Conservation (phyloP, 2,797 vertebrate genomes). For the Otus scops region DNA sequence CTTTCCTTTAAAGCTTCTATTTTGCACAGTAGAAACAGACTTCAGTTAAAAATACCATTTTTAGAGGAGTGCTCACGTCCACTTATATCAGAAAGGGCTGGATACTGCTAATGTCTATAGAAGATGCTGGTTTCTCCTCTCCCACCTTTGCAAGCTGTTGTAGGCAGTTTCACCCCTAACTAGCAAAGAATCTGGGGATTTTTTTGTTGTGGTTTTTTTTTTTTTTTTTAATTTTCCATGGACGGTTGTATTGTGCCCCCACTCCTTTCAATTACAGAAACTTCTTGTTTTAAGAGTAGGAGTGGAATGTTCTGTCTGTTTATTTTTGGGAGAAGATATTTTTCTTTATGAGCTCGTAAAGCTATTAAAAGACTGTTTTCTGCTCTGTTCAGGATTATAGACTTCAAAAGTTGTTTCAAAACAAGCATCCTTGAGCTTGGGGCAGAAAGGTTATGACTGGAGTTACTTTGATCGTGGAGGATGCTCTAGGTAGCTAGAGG, state of each 20-base stretch:
- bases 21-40: background rate
- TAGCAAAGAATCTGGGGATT: background rate
- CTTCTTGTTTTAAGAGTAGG: background rate
- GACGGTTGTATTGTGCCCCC: background rate
- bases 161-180: background rate
- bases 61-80: background rate
- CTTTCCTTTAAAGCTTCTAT: background rate
- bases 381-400: background rate
- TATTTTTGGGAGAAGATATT: conserved; percentile 22
- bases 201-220: background rate
- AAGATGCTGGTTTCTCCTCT: background rate
- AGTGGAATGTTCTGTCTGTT: conserved; percentile 27
- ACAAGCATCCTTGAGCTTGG: background rate
- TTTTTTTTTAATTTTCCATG: background rate
- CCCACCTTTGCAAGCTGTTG: background rate
- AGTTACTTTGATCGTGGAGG: background rate
- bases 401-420: conserved; percentile 10
- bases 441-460: background rate
- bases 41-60: background rate
- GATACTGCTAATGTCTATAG: background rate
- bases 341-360: conserved; percentile 44
- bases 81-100: background rate
- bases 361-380: conserved; percentile 37
- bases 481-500: background rate
- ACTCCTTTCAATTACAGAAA: background rate